phyloP scores from a whole-genome alignment of 2,888 invertebrate species.

The Mythimna ferrago region DNA sequence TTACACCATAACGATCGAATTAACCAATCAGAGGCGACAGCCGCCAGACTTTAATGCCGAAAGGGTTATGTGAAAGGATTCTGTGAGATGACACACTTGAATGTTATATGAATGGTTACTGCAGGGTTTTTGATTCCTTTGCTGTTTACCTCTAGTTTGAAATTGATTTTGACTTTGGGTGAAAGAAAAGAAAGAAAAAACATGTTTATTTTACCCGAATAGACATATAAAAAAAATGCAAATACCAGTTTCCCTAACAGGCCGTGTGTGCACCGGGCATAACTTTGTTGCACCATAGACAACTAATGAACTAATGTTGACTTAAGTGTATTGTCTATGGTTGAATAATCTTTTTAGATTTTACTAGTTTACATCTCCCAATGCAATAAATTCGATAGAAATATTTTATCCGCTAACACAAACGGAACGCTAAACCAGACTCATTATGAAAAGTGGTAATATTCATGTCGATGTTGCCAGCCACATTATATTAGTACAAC shows the following conservation, averaged over 20 bases:
- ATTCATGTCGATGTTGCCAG: conserved; percentile 35
- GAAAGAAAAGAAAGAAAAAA: too few relatives aligned
- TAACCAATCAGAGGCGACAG: conserved; percentile 67
- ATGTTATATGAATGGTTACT: conserved; percentile 23
- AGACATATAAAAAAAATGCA: too few relatives aligned
- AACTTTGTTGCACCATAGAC: too few relatives aligned
- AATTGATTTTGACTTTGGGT: conserved; percentile 1
- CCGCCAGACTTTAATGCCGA: conserved; percentile 45
- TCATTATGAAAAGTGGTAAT: conserved; percentile 44
- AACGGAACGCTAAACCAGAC: conserved; percentile 17
- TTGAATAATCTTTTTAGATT: background rate
- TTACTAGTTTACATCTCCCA: background rate
- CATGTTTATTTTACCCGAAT: too few relatives aligned
- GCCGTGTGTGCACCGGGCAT: too few relatives aligned
- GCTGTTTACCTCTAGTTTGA: background rate
- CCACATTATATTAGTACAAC: conserved; percentile 47
- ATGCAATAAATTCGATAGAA: too few relatives aligned
- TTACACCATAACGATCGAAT: conserved; percentile 66
- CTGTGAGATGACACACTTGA: conserved; percentile 52
- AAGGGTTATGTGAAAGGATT: conserved; percentile 52
- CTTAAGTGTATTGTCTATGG: background rate
- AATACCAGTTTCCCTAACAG: too few relatives aligned
- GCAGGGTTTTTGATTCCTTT: conserved; percentile 6
- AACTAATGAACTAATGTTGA: too few relatives aligned
- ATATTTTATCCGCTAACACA: background rate